phyloP scores from a whole-genome alignment of 2,888 invertebrate species.

The Mythimna lalbum region DNA sequence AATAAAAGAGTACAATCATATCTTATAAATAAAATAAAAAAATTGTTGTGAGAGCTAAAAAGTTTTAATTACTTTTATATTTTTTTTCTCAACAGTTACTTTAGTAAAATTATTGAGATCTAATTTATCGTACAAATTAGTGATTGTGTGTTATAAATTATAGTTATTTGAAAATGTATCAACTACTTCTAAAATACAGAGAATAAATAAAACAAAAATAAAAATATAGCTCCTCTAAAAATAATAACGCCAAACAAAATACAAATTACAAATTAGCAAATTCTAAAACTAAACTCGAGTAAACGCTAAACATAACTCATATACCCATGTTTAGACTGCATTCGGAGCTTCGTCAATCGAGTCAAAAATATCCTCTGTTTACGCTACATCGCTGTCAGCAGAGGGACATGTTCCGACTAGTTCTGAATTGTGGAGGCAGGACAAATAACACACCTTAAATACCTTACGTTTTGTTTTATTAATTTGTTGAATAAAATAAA shows the following conservation, averaged over 20 bases:
- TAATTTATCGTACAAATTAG: too few relatives aligned
- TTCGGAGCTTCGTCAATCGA: conserved; percentile 77
- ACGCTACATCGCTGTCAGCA: conserved; percentile 73
- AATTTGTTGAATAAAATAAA: not conserved
- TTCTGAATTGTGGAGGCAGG: conserved; percentile 54
- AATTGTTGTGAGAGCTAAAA: not conserved
- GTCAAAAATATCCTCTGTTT: conserved; percentile 81
- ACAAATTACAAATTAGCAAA: conserved; percentile 19
- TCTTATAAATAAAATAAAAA: not conserved
- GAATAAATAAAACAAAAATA: not conserved
- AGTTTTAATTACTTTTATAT: too few relatives aligned
- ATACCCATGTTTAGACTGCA: conserved; percentile 65
- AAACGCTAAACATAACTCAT: conserved; percentile 68
- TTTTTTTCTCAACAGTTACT: not conserved
- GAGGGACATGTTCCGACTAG: conserved; percentile 63
- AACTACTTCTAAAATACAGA: too few relatives aligned
- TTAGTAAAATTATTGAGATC: not conserved
- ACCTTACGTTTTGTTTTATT: not conserved
- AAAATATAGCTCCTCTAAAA: not conserved
- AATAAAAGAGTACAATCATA: not conserved
- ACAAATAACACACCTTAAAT: conserved; percentile 37
- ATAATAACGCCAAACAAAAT: not conserved
- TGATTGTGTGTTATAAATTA: not conserved
- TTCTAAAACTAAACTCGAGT: conserved; percentile 39
- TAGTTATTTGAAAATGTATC: not conserved